A percentile compares a stretch with the other conserved stretches of the same genome.
Evolutionary conservation across 2,888 invertebrate genomes (phyloP).

Genomic region (Auanema sp.): DNA sequence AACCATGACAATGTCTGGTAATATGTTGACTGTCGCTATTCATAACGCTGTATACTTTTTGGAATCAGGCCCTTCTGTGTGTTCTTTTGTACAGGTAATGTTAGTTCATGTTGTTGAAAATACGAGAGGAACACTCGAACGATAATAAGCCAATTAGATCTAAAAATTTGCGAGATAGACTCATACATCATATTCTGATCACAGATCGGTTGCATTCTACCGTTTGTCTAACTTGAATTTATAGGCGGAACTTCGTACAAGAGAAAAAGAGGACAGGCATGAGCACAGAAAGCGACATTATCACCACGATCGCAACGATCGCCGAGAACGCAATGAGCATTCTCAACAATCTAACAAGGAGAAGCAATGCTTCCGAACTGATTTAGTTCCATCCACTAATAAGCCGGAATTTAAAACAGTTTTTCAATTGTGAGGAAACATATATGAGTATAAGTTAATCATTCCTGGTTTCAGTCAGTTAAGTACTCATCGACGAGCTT

Average conservation of each 20-base stretch:
- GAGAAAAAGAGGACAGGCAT: neutral
- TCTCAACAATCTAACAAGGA: slow-evolving; percentile 3
- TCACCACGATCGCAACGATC: slow-evolving; percentile 9
- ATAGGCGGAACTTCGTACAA: slow-evolving; percentile 24
- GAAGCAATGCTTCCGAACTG: slow-evolving; percentile 31
- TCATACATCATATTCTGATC: too few relatives aligned
- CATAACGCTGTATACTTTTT: slow-evolving; percentile 41
- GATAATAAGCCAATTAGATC: too few relatives aligned
- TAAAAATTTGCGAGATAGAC: too few relatives aligned
- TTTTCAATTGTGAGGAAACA: slow-evolving; percentile 37
- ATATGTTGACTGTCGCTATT: slow-evolving; percentile 32
- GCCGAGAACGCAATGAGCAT: neutral
- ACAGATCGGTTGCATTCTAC: too few relatives aligned
- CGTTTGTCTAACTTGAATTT: neutral
- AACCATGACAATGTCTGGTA: slow-evolving; percentile 34
- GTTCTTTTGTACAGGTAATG: slow-evolving; percentile 28
- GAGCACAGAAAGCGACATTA: slow-evolving; percentile 12
- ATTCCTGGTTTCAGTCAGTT: slow-evolving; percentile 13
- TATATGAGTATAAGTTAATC: too few relatives aligned
- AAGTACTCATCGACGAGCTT: slow-evolving; percentile 1
- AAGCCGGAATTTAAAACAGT: slow-evolving; percentile 39
- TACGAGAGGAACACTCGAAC: too few relatives aligned
- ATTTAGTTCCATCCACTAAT: slow-evolving; percentile 31
- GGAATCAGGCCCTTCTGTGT: slow-evolving; percentile 21
- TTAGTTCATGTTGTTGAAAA: too few relatives aligned